These are phyloP conservation scores for Coluber constrictor DNA, from an alignment of 2,797 vertebrate species.

Conservation along the genomic window DNA sequence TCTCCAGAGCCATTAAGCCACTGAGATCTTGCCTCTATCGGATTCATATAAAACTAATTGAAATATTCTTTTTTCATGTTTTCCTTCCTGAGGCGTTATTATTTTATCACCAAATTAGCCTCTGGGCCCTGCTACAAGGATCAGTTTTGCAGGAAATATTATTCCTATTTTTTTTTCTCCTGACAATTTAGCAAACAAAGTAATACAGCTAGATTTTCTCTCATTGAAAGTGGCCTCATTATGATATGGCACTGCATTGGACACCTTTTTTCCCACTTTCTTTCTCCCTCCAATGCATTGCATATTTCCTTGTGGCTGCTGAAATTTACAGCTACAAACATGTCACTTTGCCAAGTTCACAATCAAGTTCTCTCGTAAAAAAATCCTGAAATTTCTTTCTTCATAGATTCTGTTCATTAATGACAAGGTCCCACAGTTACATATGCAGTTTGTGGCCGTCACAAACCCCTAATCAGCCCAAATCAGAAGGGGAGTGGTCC, in stretches of 20 bases:
- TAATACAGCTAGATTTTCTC: background rate
- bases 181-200: background rate
- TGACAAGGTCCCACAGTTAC: background rate
- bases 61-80: background rate
- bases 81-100: background rate
- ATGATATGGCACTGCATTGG: background rate
- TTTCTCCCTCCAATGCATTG: background rate
- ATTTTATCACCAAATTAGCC: background rate
- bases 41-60: background rate
- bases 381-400: background rate
- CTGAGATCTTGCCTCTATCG: background rate
- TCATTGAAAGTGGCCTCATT: background rate
- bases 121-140: background rate
- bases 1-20: background rate
- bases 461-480: background rate
- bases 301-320: background rate
- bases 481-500: background rate
- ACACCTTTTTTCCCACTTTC: background rate
- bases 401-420: background rate
- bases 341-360: background rate
- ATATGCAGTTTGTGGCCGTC: background rate
- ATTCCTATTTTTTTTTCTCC: background rate
- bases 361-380: background rate
- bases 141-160: background rate
- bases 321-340: background rate